These are phyloP conservation scores for Galagoides demidoff DNA, from an alignment of 2,797 vertebrate genomes.

Conservation along the genomic window DNA sequence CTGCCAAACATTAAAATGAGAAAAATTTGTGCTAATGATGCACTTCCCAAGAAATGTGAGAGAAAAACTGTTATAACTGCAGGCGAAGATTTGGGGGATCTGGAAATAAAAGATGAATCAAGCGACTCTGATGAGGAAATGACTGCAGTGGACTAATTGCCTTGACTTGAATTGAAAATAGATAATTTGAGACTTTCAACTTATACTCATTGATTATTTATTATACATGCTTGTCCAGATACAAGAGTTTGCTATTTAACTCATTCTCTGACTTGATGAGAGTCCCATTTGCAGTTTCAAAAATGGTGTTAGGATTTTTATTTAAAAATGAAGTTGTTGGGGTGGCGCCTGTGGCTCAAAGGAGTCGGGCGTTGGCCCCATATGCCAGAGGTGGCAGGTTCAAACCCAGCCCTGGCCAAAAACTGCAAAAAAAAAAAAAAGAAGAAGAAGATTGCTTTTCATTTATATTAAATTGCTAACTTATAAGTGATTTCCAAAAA, in stretches of 20 bases:
- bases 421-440: no score
- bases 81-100: slow-evolving; percentile 70
- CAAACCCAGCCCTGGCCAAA: no score
- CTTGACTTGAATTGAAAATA: background rate
- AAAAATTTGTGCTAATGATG: slow-evolving; percentile 90
- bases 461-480: slow-evolving; percentile 44
- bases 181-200: background rate
- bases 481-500: background rate
- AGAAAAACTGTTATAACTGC: slow-evolving; percentile 69
- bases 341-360: no score
- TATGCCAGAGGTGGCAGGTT: no score
- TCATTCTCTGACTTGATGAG: background rate
- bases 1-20: slow-evolving; percentile 96
- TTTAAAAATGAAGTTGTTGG: background rate
- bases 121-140: slow-evolving; percentile 71
- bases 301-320: slow-evolving; percentile 6
- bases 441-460: background rate
- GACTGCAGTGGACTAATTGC: slow-evolving; percentile 76
- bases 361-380: no score
- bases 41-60: slow-evolving; percentile 73
- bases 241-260: background rate
- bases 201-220: background rate
- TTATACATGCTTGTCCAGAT: background rate
- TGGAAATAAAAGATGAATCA: slow-evolving; percentile 73
- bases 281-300: slow-evolving; percentile 50